These are phyloP conservation scores for Cottoperca gobio DNA, from an alignment of 2,797 vertebrate species.

Conservation along the genomic window DNA sequence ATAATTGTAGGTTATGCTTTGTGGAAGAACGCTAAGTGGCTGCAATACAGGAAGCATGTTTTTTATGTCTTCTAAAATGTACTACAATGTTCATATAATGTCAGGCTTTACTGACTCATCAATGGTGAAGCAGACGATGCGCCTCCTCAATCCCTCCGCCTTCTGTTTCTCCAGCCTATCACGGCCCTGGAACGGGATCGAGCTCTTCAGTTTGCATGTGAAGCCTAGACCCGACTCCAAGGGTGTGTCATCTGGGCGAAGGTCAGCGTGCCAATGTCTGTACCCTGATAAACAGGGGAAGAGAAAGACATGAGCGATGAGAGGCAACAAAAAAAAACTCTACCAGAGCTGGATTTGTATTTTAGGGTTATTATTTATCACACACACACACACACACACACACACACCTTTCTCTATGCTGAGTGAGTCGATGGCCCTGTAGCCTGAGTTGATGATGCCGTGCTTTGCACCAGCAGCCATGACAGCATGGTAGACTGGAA, in stretches of 20 bases:
- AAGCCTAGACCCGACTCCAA: slow-evolving; percentile 94
- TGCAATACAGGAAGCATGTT: background rate
- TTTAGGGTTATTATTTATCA: background rate
- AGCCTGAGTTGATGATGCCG: slow-evolving; percentile 91
- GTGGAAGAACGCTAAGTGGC: background rate
- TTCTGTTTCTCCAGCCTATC: slow-evolving; percentile 90
- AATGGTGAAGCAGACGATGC: slow-evolving; percentile 93
- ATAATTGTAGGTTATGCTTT: background rate
- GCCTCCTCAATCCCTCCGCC: slow-evolving; percentile 85
- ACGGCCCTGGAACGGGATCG: slow-evolving; percentile 90
- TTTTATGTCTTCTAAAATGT: background rate
- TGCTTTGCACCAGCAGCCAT: slow-evolving; percentile 90
- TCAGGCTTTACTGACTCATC: slow-evolving; percentile 87
- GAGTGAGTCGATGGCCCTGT: slow-evolving; percentile 97
- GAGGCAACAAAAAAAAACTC: background rate
- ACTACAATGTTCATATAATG: background rate
- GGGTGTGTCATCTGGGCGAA: slow-evolving; percentile 92
- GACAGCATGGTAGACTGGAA: slow-evolving; percentile 91
- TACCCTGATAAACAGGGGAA: slow-evolving; percentile 86
- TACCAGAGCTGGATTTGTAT: background rate
- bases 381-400: slow-evolving; percentile 74
- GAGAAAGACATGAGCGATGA: background rate
- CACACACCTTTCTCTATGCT: slow-evolving; percentile 95
- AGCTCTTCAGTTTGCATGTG: slow-evolving; percentile 93
- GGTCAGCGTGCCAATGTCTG: slow-evolving; percentile 96